Evolutionary conservation across 2,797 vertebrate species (phyloP).

Genomic region (Nasua narica): DNA sequence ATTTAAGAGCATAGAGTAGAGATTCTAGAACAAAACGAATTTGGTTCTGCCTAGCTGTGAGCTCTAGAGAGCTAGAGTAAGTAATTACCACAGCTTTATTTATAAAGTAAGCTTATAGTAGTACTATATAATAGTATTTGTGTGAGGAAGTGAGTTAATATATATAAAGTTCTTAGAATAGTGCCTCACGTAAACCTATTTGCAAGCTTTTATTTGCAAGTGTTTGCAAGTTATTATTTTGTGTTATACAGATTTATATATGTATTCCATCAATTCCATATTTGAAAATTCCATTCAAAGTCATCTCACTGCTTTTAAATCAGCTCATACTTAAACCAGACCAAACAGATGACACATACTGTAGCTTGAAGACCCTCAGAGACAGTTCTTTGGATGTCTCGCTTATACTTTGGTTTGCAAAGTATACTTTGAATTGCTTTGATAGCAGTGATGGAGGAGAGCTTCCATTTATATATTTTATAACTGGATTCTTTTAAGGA

Average conservation of each 20-base stretch:
- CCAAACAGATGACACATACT: not conserved
- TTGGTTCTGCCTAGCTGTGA: not conserved
- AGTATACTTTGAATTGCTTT: constrained; percentile 14
- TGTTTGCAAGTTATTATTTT: constrained; percentile 24
- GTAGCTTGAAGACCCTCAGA: not conserved
- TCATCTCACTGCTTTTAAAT: constrained; percentile 29
- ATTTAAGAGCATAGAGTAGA: not conserved
- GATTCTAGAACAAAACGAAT: not conserved
- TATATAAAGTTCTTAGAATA: not conserved
- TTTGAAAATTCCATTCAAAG: constrained; percentile 10
- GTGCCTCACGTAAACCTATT: not conserved
- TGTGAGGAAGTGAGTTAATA: not conserved
- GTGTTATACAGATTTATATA: not conserved
- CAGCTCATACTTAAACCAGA: not conserved
- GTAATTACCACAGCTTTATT: constrained; percentile 1
- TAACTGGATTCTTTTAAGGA: constrained; percentile 16
- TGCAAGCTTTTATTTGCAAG: not conserved
- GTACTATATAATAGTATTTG: not conserved
- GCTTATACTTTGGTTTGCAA: not conserved
- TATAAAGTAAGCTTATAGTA: not conserved
- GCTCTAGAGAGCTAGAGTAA: not conserved
- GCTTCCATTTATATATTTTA: not conserved
- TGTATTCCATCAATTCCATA: not conserved
- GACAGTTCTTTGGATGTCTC: not conserved
- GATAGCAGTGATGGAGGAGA: not conserved